Evolutionary conservation across 2,888 invertebrate genomes (phyloP), one percentile per base, ranked within the genome.

Genomic region (Malthinus seriepunctatus): DNA sequence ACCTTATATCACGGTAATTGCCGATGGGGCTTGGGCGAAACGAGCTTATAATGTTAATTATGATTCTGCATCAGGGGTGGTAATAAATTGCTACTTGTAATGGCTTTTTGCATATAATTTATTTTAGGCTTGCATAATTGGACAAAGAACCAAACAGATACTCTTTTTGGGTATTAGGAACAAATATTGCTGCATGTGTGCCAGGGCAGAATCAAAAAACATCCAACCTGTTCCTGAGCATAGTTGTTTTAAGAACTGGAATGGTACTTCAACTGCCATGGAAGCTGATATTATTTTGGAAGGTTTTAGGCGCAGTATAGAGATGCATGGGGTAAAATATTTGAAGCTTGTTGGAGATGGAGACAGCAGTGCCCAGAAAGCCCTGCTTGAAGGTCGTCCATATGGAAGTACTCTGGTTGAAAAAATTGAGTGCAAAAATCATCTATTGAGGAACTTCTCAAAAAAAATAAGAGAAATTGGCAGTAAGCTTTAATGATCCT

Each of bases 171-270:
- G 35, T 6, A 10, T 35, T 9, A 6, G 35, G 61, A 7, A 62
- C 63, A 33, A 15, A 47, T 11, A 47, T 31, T 35, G 35, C 9
- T 35, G 9, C 9, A 9, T 35, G 4, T 35, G 35, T 35, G 35
- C 35, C 1, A 35, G 9, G 8, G 3, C 35, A 9, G 35, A 35
- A 9, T 1, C 8, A 7, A 9, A 9, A 7, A 3, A 35, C 9
- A 9, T 35, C 3, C 1, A 9, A 10, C 23, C 23, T 3, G 9
- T 33, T 33, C 9, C 35, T 35, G 4, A 6, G 1, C 8, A 11
- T 57, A 9, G 4, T 4, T 35, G 35, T 1, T 35, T 10, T 9
- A 35, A 35, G 7, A 35, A 35, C 10, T 35, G 35, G 35, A 9
- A 35, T 4, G 35, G 35, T 35, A 4, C 35, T 10, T 35, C 35